Evolutionary conservation across 2,797 vertebrate species (phyloP), one percentile per base, ranked within the genome.

Genomic region (Gila robusta): DNA sequence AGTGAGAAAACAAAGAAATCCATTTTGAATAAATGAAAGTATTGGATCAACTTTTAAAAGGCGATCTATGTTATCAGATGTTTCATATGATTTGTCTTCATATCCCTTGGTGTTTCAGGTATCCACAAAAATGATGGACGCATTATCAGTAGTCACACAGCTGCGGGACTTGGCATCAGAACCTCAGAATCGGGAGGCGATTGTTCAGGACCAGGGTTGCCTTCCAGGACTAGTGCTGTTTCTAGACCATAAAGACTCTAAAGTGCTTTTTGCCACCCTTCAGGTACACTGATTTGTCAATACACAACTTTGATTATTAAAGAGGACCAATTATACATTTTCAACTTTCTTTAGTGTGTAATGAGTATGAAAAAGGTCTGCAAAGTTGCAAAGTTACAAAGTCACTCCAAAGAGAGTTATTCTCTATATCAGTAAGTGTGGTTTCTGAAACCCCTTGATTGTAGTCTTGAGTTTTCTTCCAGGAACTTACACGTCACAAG

Each of bases 191-290:
- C 94, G 94, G 79, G 92, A 91, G 59, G 92, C 90, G 8, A 96
- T 97, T 35, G 96, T 96, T 35, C 94, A 93, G 91, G 96, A 97
- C 74, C 93, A 96, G 86, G 95, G 95, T 12, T 96, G 95, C 74
- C 94, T 96, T 39, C 94, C 95, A 0, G 95, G 93, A 4, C 91
- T 97, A 52, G 96, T 96, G 66, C 93, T 96, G 0, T 96, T 97
- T 87, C 91, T 97, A 84, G 94, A 95, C 86, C 94, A 96, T 89
- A 89, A 93, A 86, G 90, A 93, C 77, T 81, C 91, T 47, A 91
- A 95, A 44, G 95, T 96, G 44, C 81, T 95, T 5, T 72, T 95
- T 69, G 94, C 93, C 41, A 93, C 95, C 41, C 88, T 97, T 10
- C 94, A 95, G 92, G 96, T 96, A 83, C 5, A 35, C 41, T 12